Evolutionary conservation across 2,797 vertebrate species (phyloP).

Genomic region (Anas bernieri): DNA sequence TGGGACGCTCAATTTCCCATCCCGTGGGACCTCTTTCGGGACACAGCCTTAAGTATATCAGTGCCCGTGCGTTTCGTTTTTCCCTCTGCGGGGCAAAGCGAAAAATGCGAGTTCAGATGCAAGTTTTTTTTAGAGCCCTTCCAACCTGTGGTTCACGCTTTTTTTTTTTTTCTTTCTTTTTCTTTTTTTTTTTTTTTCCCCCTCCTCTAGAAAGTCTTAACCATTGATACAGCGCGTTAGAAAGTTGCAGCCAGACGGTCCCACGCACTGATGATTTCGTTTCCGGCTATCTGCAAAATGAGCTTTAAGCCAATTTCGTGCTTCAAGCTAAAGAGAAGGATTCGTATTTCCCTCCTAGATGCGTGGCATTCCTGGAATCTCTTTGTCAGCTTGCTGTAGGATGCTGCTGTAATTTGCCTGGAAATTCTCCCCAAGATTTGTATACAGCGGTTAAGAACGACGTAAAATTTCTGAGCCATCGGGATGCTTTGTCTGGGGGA

Average conservation of each 20-base stretch:
- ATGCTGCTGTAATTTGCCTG: constrained; percentile 20
- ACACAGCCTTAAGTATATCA: neutral
- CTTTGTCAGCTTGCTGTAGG: constrained; percentile 51
- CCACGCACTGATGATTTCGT: constrained; percentile 5
- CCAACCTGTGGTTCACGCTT: neutral
- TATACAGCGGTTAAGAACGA: neutral
- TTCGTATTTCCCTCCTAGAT: constrained; percentile 55
- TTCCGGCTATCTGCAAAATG: constrained; percentile 50
- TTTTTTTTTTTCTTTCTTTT: neutral
- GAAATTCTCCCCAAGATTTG: constrained; percentile 13
- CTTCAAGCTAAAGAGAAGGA: constrained; percentile 25
- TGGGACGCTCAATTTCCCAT: neutral
- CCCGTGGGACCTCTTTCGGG: neutral
- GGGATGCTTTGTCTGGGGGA: neutral
- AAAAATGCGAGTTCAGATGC: neutral
- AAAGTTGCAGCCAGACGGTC: neutral
- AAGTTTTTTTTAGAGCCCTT: neutral
- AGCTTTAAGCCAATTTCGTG: constrained; percentile 62
- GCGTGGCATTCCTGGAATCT: constrained; percentile 39
- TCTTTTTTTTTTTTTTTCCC: neutral
- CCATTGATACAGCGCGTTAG: neutral
- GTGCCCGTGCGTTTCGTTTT: neutral
- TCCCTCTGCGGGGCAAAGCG: neutral
- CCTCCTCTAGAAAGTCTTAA: neutral
- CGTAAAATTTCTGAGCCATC: neutral